These are phyloP conservation scores for Elephas maximus DNA, from an alignment of 2,113 vertebrate species.

Conservation along the genomic window DNA sequence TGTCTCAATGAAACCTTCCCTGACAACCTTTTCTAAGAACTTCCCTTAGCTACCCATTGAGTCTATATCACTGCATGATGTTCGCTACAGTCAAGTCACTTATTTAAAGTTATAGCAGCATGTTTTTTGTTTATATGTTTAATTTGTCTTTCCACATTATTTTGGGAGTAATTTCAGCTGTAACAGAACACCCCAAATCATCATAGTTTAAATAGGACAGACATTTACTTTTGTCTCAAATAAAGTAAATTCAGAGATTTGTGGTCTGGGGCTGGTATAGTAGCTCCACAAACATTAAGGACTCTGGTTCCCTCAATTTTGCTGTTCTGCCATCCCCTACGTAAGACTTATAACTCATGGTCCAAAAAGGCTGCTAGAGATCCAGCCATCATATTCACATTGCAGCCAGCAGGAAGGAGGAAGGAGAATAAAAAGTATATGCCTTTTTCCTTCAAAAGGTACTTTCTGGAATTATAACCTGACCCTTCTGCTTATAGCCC, in stretches of 20 bases:
- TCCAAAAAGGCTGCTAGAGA: neutral
- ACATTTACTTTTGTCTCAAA: neutral
- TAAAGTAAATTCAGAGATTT: neutral
- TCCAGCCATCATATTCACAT: neutral
- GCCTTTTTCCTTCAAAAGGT: neutral
- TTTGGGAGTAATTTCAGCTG: neutral
- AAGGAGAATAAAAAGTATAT: fast-evolving
- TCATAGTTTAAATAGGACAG: neutral
- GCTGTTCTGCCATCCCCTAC: fast-evolving
- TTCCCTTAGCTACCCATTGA: fast-evolving
- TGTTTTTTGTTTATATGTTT: neutral
- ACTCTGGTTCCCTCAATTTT: neutral
- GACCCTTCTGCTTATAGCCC: neutral
- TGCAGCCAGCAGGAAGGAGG: neutral
- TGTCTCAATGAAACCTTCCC: neutral
- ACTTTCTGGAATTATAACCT: neutral
- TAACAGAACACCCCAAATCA: neutral
- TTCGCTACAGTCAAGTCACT: neutral
- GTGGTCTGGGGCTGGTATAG: no score
- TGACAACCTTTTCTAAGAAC: neutral
- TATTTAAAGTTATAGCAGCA: neutral
- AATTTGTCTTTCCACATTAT: neutral
- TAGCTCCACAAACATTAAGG: neutral
- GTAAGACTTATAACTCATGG: neutral
- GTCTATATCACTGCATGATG: fast-evolving